phyloP scores from a whole-genome alignment of 2,888 invertebrate species.

The Sesamia inferens region DNA sequence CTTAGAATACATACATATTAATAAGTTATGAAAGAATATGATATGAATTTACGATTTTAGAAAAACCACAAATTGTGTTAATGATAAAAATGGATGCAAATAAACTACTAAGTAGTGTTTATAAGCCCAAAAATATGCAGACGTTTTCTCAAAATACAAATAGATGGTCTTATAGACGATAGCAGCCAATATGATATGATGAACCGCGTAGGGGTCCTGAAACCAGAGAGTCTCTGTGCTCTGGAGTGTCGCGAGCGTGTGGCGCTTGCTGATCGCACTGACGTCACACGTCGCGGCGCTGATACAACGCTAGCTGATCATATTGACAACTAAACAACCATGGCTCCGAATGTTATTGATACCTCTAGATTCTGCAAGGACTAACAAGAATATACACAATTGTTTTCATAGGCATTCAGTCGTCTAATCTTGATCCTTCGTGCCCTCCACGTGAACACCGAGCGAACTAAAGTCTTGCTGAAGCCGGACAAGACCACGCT shows the following conservation, averaged over 20 bases:
- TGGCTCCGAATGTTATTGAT: background rate
- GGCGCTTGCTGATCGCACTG: constrained; percentile 73
- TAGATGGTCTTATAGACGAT: background rate
- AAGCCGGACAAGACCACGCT: constrained; percentile 99
- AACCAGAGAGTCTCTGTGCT: constrained; percentile 85
- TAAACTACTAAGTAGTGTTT: no score
- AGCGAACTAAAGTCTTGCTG: constrained; percentile 98
- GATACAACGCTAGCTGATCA: constrained; percentile 84
- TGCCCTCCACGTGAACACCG: constrained; percentile 99
- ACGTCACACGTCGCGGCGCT: constrained; percentile 60
- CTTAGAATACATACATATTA: no score
- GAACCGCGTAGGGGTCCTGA: constrained; percentile 90
- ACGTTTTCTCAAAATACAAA: background rate
- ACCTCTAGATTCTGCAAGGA: background rate
- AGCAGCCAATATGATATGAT: constrained; percentile 72
- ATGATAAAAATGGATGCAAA: no score
- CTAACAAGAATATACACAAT: background rate
- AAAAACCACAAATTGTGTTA: no score
- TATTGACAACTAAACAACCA: constrained; percentile 19
- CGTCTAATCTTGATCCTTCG: constrained; percentile 98
- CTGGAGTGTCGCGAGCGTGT: constrained; percentile 73
- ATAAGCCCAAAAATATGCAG: background rate
- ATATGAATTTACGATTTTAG: no score
- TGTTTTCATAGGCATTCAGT: constrained; percentile 94
- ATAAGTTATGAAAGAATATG: no score